Base-by-base conservation (phyloP, 2,113 vertebrate genomes). In the Larimichthys crocea region DNA sequence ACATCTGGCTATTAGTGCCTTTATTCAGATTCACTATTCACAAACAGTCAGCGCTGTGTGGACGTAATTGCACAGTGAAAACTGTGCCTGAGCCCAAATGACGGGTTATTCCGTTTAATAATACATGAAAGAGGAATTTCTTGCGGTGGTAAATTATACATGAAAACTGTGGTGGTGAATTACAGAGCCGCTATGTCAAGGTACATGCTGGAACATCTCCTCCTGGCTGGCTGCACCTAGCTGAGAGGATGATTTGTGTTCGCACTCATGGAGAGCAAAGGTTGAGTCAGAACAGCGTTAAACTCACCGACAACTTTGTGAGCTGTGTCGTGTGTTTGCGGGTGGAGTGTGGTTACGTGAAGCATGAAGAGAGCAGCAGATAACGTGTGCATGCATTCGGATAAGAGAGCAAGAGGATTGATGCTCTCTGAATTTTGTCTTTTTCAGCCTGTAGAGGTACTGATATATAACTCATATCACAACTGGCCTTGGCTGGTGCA, bases 21-120 rank as follows among this genome's bases (percentile, higher is more conserved):
- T 53, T 3, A 67, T 56, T 48, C 59, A 65, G 19, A 62, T 69
- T 69, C 60, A 52, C 70, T 76, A 11, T 55, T 70, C 53, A 46
- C 22, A 70, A 83, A 55, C 26, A 73, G 66, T 56, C 84, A 52
- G 57, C 2, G 1, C 67, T 40, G 46, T 72, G 62, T 55, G 75
- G 68, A 71, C 40, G 2, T 61, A 83, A 69, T 59, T 75, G 73
- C 40, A 65, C 52, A 64, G 84, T 29, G 62, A 80, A 78, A 83
- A 82, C 31, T 78, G 66, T 48, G 40, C 59, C 31, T 0, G 26
- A 53, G 59, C 85, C 84, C 80, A 87, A 93, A 92, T 93, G 80
- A 89, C 6, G 71, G 90, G 83, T 92, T 92, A 88, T 82, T 80
- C 72, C 2, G n/a, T 82, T 93, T 89, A 94, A 94, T 94, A 92